Conservation (phyloP, 2,797 vertebrate genomes). For the Falco novaeseelandiae region DNA sequence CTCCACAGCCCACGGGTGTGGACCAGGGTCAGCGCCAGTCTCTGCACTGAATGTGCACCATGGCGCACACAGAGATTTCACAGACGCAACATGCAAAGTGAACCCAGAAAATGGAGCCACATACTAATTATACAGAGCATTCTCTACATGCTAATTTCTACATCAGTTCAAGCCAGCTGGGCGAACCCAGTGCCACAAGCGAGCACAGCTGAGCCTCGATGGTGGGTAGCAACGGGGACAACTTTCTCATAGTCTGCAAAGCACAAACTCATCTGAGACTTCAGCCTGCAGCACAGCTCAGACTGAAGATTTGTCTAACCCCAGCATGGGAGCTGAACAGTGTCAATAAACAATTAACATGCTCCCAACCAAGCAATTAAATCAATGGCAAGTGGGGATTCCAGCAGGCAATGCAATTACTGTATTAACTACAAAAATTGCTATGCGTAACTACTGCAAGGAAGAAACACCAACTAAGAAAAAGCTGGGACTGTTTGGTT, state of each 20-base stretch:
- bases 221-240: accelerated
- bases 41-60: accelerated
- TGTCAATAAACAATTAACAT: constrained; percentile 62
- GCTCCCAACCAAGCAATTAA: constrained; percentile 48
- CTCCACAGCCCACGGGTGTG: accelerated
- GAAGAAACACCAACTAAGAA: neutral
- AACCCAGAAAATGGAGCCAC: neutral
- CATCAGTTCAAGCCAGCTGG: accelerated
- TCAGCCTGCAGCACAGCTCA: neutral
- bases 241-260: neutral
- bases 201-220: accelerated
- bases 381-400: constrained; percentile 25
- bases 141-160: neutral
- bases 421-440: neutral
- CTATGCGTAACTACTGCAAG: neutral
- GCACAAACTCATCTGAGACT: neutral
- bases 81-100: too few species aligned
- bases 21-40: too few species aligned
- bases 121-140: neutral
- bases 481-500: neutral
- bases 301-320: constrained; percentile 34
- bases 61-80: neutral
- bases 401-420: constrained; percentile 24
- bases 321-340: neutral
- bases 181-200: accelerated